These are phyloP conservation scores for Hafferia zeledoni DNA, from an alignment of 2,797 vertebrate species.

Conservation along the genomic window DNA sequence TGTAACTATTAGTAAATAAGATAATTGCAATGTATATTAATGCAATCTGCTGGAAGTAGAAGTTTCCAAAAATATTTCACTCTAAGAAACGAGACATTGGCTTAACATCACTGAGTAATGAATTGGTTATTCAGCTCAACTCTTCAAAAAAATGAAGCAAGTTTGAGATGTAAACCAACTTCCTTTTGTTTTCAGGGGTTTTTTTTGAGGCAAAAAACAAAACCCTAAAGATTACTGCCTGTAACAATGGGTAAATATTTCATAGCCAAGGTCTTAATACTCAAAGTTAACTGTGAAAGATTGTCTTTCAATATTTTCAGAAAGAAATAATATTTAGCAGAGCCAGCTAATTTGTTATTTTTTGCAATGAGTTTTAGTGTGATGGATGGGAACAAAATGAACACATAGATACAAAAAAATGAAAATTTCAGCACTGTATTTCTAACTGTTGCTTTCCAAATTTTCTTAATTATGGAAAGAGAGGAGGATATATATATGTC, in stretches of 20 bases:
- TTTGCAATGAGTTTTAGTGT: not conserved
- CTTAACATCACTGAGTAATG: not conserved
- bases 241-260: not conserved
- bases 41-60: not conserved
- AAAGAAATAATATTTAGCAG: not conserved
- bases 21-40: not conserved
- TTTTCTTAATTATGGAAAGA: not conserved
- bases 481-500: not conserved
- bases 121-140: not conserved
- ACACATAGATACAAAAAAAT: not conserved
- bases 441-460: not conserved
- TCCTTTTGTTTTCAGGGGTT: too few relatives aligned
- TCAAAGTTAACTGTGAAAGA: not conserved
- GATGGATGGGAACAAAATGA: not conserved
- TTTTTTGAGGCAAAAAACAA: not conserved
- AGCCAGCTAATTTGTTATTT: not conserved
- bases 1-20: not conserved
- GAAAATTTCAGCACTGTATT: not conserved
- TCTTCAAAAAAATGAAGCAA: not conserved
- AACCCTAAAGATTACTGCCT: not conserved
- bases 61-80: not conserved
- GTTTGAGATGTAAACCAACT: not conserved
- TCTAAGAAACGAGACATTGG: not conserved
- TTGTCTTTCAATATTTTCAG: not conserved
- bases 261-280: not conserved